Base-by-base conservation (phyloP, 2,113 vertebrate genomes). In the Theristicus caerulescens region DNA sequence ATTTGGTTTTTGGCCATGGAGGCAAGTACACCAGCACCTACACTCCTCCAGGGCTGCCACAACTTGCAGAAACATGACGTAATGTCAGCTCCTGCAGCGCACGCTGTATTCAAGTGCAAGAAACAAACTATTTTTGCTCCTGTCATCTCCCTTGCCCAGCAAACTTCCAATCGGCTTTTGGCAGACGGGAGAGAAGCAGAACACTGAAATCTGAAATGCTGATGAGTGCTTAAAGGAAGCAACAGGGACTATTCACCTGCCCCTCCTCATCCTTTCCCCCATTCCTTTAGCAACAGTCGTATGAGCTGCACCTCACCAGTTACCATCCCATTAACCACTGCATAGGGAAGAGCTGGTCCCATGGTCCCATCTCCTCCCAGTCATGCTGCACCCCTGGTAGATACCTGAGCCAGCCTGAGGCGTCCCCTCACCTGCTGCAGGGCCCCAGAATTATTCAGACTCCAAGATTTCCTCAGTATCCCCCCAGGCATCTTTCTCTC, bases 381-480 rank as follows among this genome's bases (percentile, higher is more conserved):
- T 57, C 2, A 0, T 42, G 31, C 46, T 76, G 34, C 16, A 76
- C 12, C 1, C 25, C 2, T 49, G 24, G 14, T 27, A 64, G 18
- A 44, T 7, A 40, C 13, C 66, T 38, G 46, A 82, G 25, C 12
- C 24, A 61, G 31, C 10, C 44, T 78, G 10, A 73, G 55, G n/a
- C 40, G 24, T 40, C 31, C 17, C n/a, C 38, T 86, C 1, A 1
- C 9, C 31, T 77, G 27, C 49, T 82, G 31, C n/a, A 52, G 51
- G 15, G 32, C 25, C 36, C 2, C 8, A 66, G 27, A 82, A 55
- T 58, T 67, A 29, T 49, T 77, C 47, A 61, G 17, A 21, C 3
- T 65, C 34, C 49, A 69, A 86, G 15, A 16, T 19, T 77, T 82
- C 34, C 25, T 40, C 54, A 65, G 31, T 32, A 52, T 67, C 22